Evolutionary conservation across 1,140 invertebrate species (phyloP), one percentile per base, ranked within the genome.

Genomic region (Gryllus bimaculatus): DNA sequence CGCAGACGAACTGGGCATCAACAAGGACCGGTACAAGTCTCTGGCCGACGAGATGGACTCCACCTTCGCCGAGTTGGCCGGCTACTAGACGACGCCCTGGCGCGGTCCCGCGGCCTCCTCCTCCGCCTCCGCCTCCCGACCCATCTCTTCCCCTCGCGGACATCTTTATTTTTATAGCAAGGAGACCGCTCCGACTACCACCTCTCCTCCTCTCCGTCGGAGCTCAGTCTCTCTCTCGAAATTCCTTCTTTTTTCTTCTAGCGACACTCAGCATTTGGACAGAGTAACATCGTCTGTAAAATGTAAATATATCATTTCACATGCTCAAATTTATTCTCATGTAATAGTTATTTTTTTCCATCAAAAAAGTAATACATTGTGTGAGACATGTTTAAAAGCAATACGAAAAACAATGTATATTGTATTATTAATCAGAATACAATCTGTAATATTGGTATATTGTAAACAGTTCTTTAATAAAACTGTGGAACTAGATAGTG

Each of bases 1-100:
- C 73, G 73, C 90, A 98, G 97, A 98, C 89, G 97, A 99, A 90
- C 90, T 99, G 89, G 95, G 97, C 84, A 94, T 97, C 91, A 98
- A 99, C 91, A 98, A 98, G 91, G 96, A 99, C 91, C 95, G 96
- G 92, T 99, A 98, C 94, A 99, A 98, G 91, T 93, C 92, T 82
- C 88, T 94, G 87, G 93, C 93, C 84, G 97, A 98, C 88, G 97
- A 99, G 88, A 94, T 99, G 93, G 97, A 98, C 90, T 93, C 93
- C 86, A 98, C 96, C 85, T 98, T 98, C 89, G 95, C 96, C 86
- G 97, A 98, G 90, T 91, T 98, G 92, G 91, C 92, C 83, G 91
- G 91, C 82, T 92, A 91, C 84, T 93, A 89, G 84, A 13, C 74
- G 77, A 48, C 21, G 47, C 47, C 8, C n/a, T 74, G 4, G 39